Base-by-base conservation (phyloP, 2,113 vertebrate species). In the Pampusana beccarii region DNA sequence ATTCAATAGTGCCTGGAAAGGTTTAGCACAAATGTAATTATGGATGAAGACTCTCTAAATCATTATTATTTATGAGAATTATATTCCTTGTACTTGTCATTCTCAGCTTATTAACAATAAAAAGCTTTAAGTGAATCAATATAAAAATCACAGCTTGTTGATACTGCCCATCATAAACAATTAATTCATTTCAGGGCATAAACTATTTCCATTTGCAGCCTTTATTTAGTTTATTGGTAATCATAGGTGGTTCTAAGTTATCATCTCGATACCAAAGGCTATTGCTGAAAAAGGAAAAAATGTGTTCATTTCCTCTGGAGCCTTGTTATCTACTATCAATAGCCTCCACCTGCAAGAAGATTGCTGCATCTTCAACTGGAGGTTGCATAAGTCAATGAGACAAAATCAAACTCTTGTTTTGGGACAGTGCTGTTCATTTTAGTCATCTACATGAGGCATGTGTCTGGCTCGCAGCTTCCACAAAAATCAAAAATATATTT, bases 71-170 rank as follows among this genome's bases (percentile, higher is more conserved):
- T 84, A 40, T 17, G 82, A 60, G 26, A 82, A 71, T 86, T 72
- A 86, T 57, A 86, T 56, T 67, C 31, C 20, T 74, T 56, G 57
- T 20, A 36, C 20, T 79, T 71, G 33, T 67, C 51, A 85, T 84
- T 92, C 54, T 91, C 33, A 48, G 16, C 17, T 94, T 91, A 73
- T 88, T 95, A 94, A 75, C 56, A 60, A 92, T 70, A 70, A 88
- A 92, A 90, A 62, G 13, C 23, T 87, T 92, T 62, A 48, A 86
- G 48, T 72, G 34, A 70, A 60, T 87, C 62, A 67, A 75, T 79
- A 67, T 16, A 70, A 91, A 91, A 57, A 56, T 53, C 65, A 44
- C 16, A 78, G 7, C 17, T 92, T 93, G 36, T 26, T 92, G 42
- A 81, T 91, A 50, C 20, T 86, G 33, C 8, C 26, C 26, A 64